Evolutionary conservation across 2,113 vertebrate genomes (phyloP).

Genomic region (Xiphias gladius): DNA sequence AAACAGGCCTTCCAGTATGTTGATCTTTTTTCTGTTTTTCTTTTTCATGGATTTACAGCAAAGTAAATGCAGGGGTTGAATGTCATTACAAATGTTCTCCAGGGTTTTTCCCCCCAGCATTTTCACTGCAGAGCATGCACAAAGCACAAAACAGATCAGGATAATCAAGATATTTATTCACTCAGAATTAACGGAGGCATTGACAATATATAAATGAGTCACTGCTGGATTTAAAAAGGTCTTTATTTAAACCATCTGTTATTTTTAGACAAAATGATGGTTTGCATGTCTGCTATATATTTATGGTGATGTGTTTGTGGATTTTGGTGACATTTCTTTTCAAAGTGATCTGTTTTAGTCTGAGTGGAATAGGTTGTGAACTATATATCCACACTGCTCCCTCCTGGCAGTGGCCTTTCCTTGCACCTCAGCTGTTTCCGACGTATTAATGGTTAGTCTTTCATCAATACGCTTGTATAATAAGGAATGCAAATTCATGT

Average conservation of each 20-base stretch:
- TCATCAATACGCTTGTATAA: conserved; percentile 40
- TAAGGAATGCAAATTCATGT: conserved; percentile 43
- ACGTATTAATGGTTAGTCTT: conserved; percentile 51
- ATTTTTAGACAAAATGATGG: conserved; percentile 9
- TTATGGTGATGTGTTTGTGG: conserved; percentile 55
- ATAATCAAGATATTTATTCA: conserved; percentile 37
- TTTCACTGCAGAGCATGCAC: conserved; percentile 43
- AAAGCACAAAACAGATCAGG: conserved; percentile 41
- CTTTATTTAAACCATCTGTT: conserved; percentile 10
- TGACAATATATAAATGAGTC: not conserved
- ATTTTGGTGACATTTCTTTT: conserved; percentile 45
- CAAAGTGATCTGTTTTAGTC: conserved; percentile 40
- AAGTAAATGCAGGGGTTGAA: conserved; percentile 65
- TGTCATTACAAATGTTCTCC: conserved; percentile 48
- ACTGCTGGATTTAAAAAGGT: conserved; percentile 21
- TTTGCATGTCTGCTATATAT: conserved; percentile 60
- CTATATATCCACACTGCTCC: conserved; percentile 69
- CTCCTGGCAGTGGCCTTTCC: conserved; percentile 71
- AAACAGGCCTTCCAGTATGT: conserved; percentile 57
- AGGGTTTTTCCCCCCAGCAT: conserved; percentile 6
- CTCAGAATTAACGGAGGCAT: not conserved
- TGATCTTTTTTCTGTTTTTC: conserved; percentile 59
- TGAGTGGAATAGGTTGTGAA: conserved; percentile 40
- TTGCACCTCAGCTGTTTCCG: conserved; percentile 60
- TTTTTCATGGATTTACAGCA: conserved; percentile 60